A percentile compares a stretch with the other conserved stretches of the same genome.
Conservation (phyloP, 2,888 invertebrate species). For the Drosophila monieri region DNA sequence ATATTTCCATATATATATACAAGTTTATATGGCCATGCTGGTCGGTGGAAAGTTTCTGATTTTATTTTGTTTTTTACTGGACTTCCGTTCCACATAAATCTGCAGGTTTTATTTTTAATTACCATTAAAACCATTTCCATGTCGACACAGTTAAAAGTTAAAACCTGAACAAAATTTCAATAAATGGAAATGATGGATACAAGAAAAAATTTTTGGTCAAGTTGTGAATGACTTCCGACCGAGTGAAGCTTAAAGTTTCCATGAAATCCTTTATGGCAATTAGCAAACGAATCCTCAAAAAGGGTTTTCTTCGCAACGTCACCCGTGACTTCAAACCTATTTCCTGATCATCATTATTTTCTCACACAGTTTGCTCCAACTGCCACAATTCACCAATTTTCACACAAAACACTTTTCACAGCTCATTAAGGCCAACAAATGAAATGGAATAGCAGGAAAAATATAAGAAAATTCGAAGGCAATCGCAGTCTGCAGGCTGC, state of each 20-base stretch:
- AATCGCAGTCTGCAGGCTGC: constrained; percentile 2
- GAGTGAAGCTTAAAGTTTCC: constrained; percentile 4
- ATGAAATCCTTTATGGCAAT: background rate
- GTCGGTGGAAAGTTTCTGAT: constrained; percentile 15
- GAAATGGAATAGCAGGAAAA: constrained; percentile 22
- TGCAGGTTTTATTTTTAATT: constrained; percentile 54
- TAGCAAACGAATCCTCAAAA: background rate
- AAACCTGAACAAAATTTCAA: constrained; percentile 38
- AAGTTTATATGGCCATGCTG: constrained; percentile 1
- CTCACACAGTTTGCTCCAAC: constrained; percentile 29
- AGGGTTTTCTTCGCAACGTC: constrained; percentile 1
- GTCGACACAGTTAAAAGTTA: constrained; percentile 44
- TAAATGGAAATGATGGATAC: constrained; percentile 11
- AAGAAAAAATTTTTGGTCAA: background rate
- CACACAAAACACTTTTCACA: constrained; percentile 35
- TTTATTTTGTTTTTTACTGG: constrained; percentile 7
- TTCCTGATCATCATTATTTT: constrained; percentile 20
- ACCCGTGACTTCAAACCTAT: constrained; percentile 11
- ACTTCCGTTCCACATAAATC: constrained; percentile 42
- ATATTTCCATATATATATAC: background rate
- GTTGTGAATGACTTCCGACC: background rate
- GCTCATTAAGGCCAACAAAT: constrained; percentile 38
- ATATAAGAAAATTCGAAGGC: constrained; percentile 6
- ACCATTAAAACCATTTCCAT: constrained; percentile 51
- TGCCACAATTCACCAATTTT: constrained; percentile 37